These are phyloP conservation scores for Tenebrio molitor DNA, from an alignment of 1,140 invertebrate genomes.

Conservation along the genomic window DNA sequence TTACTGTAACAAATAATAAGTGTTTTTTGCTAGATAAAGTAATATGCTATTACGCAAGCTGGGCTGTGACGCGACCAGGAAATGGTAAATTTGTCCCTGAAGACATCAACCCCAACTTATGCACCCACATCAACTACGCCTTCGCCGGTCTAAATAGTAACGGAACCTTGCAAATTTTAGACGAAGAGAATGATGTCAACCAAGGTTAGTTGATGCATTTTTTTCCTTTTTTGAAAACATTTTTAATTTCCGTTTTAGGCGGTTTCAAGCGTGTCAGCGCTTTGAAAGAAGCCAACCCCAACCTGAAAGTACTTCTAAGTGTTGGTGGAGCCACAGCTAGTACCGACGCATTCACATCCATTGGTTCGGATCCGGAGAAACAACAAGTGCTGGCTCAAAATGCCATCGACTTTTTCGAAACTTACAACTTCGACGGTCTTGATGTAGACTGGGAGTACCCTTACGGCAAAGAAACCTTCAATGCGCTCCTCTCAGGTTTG, in stretches of 20 bases:
- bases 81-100: conserved; percentile 51
- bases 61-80: conserved; percentile 1
- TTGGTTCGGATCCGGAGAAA: conserved; percentile 58
- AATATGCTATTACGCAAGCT: conserved; percentile 36
- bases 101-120: conserved; percentile 73
- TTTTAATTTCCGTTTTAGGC: too few species aligned
- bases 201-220: background rate
- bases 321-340: conserved; percentile 73
- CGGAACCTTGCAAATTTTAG: conserved; percentile 70
- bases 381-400: conserved; percentile 73
- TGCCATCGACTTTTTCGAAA: conserved; percentile 71
- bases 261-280: conserved; percentile 68
- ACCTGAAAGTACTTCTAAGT: conserved; percentile 76
- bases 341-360: conserved; percentile 59
- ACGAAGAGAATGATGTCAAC: conserved; percentile 74
- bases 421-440: conserved; percentile 81
- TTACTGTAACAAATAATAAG: too few species aligned
- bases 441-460: conserved; percentile 90
- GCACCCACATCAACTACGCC: conserved; percentile 78
- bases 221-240: conserved; percentile 14
- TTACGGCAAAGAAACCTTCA: conserved; percentile 67
- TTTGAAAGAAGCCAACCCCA: conserved; percentile 74
- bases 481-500: conserved; percentile 62
- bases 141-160: conserved; percentile 72
- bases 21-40: conserved; percentile 20